These are phyloP conservation scores for Microcebus tavaratra DNA, from an alignment of 2,113 vertebrate species.

Conservation along the genomic window DNA sequence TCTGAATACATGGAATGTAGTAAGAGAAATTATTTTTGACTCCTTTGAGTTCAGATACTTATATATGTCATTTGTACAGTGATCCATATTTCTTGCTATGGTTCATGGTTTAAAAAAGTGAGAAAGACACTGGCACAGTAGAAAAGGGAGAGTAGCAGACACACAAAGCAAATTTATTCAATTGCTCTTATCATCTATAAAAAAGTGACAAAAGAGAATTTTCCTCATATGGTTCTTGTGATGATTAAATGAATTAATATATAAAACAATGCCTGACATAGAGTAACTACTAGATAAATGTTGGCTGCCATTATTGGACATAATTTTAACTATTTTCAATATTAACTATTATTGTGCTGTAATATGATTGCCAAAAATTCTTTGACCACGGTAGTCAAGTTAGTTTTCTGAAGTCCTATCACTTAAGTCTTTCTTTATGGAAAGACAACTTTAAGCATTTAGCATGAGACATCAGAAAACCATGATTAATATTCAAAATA, in stretches of 20 bases:
- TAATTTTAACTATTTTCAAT: background rate
- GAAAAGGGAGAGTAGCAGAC: background rate
- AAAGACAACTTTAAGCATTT: background rate
- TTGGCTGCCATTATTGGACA: background rate
- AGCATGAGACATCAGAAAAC: background rate
- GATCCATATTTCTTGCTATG: background rate
- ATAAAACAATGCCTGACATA: background rate
- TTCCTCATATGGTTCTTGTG: background rate
- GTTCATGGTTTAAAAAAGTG: background rate
- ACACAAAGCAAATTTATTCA: background rate
- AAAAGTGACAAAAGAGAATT: background rate
- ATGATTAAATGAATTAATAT: background rate
- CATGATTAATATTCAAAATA: background rate
- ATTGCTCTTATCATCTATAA: background rate
- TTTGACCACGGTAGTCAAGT: background rate
- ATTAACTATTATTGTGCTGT: background rate
- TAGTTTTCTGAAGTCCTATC: background rate
- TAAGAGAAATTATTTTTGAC: background rate
- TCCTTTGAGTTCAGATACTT: background rate
- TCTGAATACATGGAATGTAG: background rate
- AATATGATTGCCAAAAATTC: background rate
- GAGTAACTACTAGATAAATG: background rate
- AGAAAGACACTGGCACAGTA: background rate
- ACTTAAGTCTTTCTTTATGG: background rate
- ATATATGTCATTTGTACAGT: background rate